Evolutionary conservation across 2,888 invertebrate species (phyloP).

Genomic region (Pristionchus japonicus): DNA sequence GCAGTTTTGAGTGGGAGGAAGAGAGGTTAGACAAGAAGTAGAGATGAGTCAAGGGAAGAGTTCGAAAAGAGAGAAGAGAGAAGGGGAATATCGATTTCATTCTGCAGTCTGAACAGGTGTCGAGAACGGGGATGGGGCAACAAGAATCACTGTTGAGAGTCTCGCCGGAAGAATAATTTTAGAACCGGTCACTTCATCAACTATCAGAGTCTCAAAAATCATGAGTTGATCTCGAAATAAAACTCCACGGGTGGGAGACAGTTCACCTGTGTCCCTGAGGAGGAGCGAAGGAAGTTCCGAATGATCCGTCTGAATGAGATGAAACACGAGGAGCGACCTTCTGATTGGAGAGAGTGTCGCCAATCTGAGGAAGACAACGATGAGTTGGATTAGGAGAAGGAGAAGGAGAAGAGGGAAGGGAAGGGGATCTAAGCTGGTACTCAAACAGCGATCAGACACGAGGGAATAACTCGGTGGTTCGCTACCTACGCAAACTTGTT

Average conservation of each 20-base stretch:
- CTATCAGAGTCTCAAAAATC: too few species aligned
- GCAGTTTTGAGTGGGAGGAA: constrained; percentile 25
- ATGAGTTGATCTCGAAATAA: neutral
- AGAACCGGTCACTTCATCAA: too few species aligned
- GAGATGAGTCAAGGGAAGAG: neutral
- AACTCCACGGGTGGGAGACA: neutral
- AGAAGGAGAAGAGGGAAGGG: neutral
- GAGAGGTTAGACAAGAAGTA: neutral
- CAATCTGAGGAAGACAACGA: constrained; percentile 52
- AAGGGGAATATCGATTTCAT: neutral
- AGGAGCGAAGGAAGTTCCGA: constrained; percentile 68
- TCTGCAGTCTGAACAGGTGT: neutral
- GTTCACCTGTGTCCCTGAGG: constrained; percentile 65
- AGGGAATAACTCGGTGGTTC: neutral
- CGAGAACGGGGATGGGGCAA: neutral
- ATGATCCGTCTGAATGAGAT: constrained; percentile 47
- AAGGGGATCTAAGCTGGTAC: constrained; percentile 6
- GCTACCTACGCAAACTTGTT: neutral
- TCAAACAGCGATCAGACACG: constrained; percentile 9
- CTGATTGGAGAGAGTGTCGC: constrained; percentile 72
- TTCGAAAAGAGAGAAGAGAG: neutral
- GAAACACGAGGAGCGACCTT: constrained; percentile 50
- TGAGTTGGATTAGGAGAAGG: neutral
- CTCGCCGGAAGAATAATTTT: neutral
- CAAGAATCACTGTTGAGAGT: neutral